phyloP scores from a whole-genome alignment of 2,113 vertebrate genomes.

The Benitochromis conjunctus region DNA sequence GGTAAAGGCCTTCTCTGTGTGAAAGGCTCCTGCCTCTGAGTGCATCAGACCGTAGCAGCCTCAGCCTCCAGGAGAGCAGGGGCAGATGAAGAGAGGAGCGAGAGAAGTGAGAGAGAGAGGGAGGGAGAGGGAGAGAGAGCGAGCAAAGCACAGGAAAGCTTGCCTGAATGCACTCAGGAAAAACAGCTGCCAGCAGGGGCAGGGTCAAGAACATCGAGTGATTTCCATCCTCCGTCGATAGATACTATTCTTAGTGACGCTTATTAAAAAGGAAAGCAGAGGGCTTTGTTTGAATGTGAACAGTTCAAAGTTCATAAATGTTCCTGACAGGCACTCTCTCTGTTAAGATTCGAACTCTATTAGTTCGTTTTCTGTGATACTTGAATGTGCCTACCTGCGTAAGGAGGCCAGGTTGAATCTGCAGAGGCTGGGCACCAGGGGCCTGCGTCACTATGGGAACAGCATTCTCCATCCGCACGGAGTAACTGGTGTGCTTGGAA shows the following conservation, averaged over 20 bases:
- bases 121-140: background rate
- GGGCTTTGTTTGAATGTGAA: constrained; percentile 16
- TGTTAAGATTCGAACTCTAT: background rate
- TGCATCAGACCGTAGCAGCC: constrained; percentile 55
- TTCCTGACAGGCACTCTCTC: background rate
- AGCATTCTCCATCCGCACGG: constrained; percentile 95
- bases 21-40: constrained; percentile 47
- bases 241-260: constrained; percentile 49
- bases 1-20: constrained; percentile 49
- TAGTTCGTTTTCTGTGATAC: background rate
- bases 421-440: constrained; percentile 91
- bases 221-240: constrained; percentile 43
- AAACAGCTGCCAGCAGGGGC: constrained; percentile 55
- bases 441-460: constrained; percentile 98
- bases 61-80: constrained; percentile 50
- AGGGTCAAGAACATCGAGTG: constrained; percentile 44
- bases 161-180: constrained; percentile 41
- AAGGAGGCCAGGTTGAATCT: constrained; percentile 95
- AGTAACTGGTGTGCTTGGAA: constrained; percentile 95
- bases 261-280: constrained; percentile 24
- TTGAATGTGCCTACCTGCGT: constrained; percentile 84
- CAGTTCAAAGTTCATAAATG: background rate
- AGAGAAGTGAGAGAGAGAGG: background rate
- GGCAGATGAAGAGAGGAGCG: background rate
- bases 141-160: constrained; percentile 45